Conservation (phyloP, 1,140 invertebrate species). For the Platorchestia sp. region DNA sequence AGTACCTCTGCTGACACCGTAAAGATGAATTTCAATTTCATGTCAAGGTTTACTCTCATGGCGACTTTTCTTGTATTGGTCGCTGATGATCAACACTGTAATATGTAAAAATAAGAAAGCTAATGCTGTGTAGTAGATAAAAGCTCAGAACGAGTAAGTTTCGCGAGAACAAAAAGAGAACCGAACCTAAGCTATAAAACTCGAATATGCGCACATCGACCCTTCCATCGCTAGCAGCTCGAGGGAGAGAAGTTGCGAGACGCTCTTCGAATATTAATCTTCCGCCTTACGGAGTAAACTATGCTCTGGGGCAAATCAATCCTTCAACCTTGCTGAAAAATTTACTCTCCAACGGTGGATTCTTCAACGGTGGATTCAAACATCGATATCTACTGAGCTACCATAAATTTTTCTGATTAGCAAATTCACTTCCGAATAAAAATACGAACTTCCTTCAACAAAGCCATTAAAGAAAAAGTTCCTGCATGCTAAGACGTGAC, state of each 20-base stretch:
- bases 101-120: no score
- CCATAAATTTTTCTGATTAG: background rate
- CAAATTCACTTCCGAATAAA: background rate
- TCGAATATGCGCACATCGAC: background rate
- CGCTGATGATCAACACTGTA: no score
- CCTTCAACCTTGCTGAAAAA: background rate
- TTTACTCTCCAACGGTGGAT: background rate
- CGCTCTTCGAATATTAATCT: background rate
- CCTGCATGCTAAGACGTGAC: background rate
- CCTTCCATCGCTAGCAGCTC: background rate
- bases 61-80: background rate
- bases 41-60: background rate
- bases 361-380: background rate
- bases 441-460: background rate
- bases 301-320: background rate
- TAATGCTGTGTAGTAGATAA: no score
- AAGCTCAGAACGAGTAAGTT: no score
- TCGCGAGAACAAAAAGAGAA: no score
- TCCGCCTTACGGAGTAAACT: background rate
- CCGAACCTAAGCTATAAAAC: background rate
- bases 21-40: background rate
- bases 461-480: background rate
- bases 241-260: background rate
- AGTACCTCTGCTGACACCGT: no score
- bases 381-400: background rate